Base-by-base conservation (phyloP, 2,888 invertebrate species). In the Drosophila rubida region DNA sequence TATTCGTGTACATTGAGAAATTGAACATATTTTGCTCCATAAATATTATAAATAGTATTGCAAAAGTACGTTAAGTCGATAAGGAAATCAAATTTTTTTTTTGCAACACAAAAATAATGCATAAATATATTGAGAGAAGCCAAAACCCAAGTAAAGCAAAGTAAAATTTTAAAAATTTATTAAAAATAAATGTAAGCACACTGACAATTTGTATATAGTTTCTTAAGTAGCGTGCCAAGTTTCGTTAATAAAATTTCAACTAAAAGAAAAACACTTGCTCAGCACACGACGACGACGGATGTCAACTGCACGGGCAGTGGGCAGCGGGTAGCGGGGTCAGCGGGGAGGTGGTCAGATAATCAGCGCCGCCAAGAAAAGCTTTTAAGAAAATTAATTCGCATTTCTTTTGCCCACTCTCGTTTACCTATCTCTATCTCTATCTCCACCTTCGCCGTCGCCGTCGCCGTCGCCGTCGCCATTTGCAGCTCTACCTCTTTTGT, bases 351-450 rank as follows among this genome's bases (percentile, higher is more conserved):
- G 65, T 78, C 58, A 79, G 81, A 87, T 85, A 85, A 85, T 85
- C 85, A 85, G 78, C 80, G 69, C 76, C 73, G 72, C 84, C 87
- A 87, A 85, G 85, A 82, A 85, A 85, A 78, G 85, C 85, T 85
- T 85, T 85, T 85, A 85, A 84, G 85, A 86, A 85, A 85, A 85
- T 85, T 87, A 85, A 84, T 87, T 87, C 72, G 61, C 70, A 65
- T 78, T 78, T 78, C 77, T 77, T 75, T 78, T 73, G 54, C 85
- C 16, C n/a, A 5, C 25, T 4, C 44, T 0, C 13, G 45, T n/a
- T n/a, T n/a, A n/a, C n/a, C n/a, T n/a, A n/a, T n/a, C 55, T 27
- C 19, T 37, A n/a, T n/a, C 14, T n/a, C 11, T 11, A 19, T 41
- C 25, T 2, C n/a, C 11, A 2, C 4, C 30, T 22, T 19, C 19